Evolutionary conservation across 1,140 invertebrate genomes (phyloP), one percentile per base, ranked within the genome.

Genomic region (Procambarus clarkii): DNA sequence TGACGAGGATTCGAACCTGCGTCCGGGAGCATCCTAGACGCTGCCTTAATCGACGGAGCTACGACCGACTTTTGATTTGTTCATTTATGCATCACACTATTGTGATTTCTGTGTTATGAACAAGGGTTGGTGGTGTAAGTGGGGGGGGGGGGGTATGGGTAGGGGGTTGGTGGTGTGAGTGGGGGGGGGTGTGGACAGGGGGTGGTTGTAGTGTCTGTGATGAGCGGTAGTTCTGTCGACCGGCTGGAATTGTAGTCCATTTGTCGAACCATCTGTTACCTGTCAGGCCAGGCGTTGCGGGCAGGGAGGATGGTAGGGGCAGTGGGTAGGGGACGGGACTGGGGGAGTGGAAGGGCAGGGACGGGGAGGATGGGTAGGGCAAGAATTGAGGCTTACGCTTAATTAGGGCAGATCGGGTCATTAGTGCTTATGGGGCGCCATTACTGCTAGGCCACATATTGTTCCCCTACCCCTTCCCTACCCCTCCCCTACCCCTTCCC

Each of bases 381-480:
- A 78, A 78, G 85, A 77, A 60, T 50, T 18, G 46, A 21, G 64
- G 48, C n/a, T 80, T 74, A 24, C 5, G 50, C 34, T 71, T 81
- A 82, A 74, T 88, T 88, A 88, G 79, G 69, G 78, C 21, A 58
- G 82, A 88, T 88, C 86, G 78, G 64, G 79, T 60, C 64, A 88
- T 88, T 88, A 88, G 77, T 69, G 58, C 58, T 69, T 88, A 88
- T 88, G 78, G 64, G 79, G 46, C 18, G 78, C 80, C 86, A 50
- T 88, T 88, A 88, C 79, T 64, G 44, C 18, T 34, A 44, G 11
- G 69, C 86, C 86, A 88, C 86, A 88, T 82, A 81, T 88, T 88
- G 86, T 46, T 18, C 13, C 15, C 34, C 21, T 18, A 15, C 60
- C 60, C 21, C 45, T 4, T 54, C 13, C 50, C 50, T 54, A 0